These are phyloP conservation scores for Pelagia noctiluca DNA, from an alignment of 30 jellyfish, hydroid and myxozoan genomes.

Conservation along the genomic window DNA sequence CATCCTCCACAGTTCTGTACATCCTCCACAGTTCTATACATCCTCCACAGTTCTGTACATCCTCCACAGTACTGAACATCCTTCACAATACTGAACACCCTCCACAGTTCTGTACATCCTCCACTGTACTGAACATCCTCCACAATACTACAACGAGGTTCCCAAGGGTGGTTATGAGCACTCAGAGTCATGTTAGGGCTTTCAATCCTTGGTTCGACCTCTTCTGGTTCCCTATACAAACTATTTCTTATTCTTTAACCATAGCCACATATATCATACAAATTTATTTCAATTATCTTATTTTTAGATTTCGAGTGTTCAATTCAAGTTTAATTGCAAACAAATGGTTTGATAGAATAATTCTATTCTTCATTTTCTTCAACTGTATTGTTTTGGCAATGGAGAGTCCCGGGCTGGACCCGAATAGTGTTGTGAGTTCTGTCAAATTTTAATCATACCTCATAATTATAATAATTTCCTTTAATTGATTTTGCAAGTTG, in stretches of 20 bases:
- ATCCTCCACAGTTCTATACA: too few relatives aligned
- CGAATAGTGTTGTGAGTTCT: constrained; percentile 62
- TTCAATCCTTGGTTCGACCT: not conserved
- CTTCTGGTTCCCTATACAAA: not conserved
- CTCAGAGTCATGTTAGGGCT: too few relatives aligned
- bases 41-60: too few relatives aligned
- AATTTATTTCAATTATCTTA: not conserved
- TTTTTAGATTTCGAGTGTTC: constrained; percentile 61
- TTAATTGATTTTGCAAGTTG: too few relatives aligned
- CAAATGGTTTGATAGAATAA: constrained; percentile 92
- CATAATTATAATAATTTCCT: not conserved
- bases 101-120: too few relatives aligned
- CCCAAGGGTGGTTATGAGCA: too few relatives aligned
- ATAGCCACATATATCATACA: not conserved
- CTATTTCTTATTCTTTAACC: not conserved
- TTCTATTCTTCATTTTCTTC: constrained; percentile 81
- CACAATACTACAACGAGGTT: too few relatives aligned
- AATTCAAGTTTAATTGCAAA: constrained; percentile 39
- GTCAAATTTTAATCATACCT: constrained; percentile 25
- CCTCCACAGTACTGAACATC: too few relatives aligned
- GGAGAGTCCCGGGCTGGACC: constrained; percentile 94
- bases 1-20: too few relatives aligned
- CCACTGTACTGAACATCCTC: too few relatives aligned
- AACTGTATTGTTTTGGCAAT: constrained; percentile 94
- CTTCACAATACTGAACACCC: too few relatives aligned